phyloP scores from a whole-genome alignment of 1,140 invertebrate genomes.

The Pseudomyrmex flavicornis region DNA sequence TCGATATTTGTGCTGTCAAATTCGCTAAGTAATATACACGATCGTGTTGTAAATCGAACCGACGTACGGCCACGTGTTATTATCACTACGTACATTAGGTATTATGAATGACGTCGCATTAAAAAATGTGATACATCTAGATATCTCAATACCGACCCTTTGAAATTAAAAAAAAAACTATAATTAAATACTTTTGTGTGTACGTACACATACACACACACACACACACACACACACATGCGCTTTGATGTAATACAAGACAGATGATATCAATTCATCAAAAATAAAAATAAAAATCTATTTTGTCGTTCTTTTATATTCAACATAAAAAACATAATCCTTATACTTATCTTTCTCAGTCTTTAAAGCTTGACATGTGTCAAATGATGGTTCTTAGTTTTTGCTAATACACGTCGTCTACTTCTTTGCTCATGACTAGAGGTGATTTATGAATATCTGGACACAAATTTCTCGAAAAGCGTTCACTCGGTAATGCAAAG shows the following conservation, averaged over 20 bases:
- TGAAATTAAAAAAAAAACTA: too few species aligned
- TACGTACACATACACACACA: too few species aligned
- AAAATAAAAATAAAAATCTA: conserved; percentile 5
- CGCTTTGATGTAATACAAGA: not conserved
- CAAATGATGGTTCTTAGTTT: conserved; percentile 29
- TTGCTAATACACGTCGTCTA: conserved; percentile 19
- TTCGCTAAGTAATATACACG: conserved; percentile 38
- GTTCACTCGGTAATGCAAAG: conserved; percentile 1
- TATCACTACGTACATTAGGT: conserved; percentile 18
- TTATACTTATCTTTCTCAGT: not conserved
- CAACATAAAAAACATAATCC: conserved; percentile 5
- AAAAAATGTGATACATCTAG: conserved; percentile 1
- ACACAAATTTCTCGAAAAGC: conserved; percentile 31
- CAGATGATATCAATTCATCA: conserved; percentile 3
- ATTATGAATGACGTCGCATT: conserved; percentile 15
- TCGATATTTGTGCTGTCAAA: conserved; percentile 36
- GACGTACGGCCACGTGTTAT: conserved; percentile 30
- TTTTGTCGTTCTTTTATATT: conserved; percentile 6
- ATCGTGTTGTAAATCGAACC: conserved; percentile 40
- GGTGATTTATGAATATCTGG: conserved; percentile 51
- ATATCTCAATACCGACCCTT: not conserved
- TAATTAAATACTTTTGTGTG: conserved; percentile 24
- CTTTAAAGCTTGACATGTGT: conserved; percentile 34
- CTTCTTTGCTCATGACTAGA: not conserved
- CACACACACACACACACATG: too few species aligned